A percentile compares a stretch with the other conserved stretches of the same genome.
These are phyloP conservation scores for Anoplophora glabripennis DNA, from an alignment of 1,140 invertebrate species.

Conservation along the genomic window DNA sequence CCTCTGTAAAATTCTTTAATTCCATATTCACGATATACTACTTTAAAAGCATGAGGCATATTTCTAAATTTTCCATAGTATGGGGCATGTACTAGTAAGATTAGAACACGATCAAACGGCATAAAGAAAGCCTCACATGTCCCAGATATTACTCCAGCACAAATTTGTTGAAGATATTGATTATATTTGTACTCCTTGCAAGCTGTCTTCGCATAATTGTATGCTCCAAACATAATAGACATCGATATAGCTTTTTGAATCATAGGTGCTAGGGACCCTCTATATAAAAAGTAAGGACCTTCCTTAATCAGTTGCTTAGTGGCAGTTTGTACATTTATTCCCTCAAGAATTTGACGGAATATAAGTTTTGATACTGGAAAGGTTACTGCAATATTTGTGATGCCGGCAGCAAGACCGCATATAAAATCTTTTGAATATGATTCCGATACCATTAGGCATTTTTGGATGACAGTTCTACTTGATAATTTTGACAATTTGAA, in stretches of 20 bases:
- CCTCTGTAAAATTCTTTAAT: constrained; percentile 21
- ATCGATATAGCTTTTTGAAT: constrained; percentile 18
- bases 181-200: constrained; percentile 17
- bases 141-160: constrained; percentile 13
- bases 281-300: constrained; percentile 12
- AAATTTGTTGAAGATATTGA: constrained; percentile 23
- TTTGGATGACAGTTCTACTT: constrained; percentile 1
- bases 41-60: constrained; percentile 5
- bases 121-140: constrained; percentile 22
- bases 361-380: constrained; percentile 27
- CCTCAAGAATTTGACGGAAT: constrained; percentile 23
- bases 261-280: constrained; percentile 18
- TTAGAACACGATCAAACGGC: constrained; percentile 23
- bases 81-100: constrained; percentile 14
- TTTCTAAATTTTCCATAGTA: constrained; percentile 17
- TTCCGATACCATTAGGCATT: constrained; percentile 12
- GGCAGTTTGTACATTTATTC: not conserved
- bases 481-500: constrained; percentile 7
- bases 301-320: constrained; percentile 15
- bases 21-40: constrained; percentile 4
- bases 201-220: constrained; percentile 11
- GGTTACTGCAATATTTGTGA: constrained; percentile 16
- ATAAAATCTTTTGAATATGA: constrained; percentile 12
- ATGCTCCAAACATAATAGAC: constrained; percentile 23
- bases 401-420: constrained; percentile 16